A percentile compares a stretch with the other conserved stretches of the same genome.
These are phyloP conservation scores for Agrochola circellaris DNA, from an alignment of 2,888 invertebrate species.

Conservation along the genomic window DNA sequence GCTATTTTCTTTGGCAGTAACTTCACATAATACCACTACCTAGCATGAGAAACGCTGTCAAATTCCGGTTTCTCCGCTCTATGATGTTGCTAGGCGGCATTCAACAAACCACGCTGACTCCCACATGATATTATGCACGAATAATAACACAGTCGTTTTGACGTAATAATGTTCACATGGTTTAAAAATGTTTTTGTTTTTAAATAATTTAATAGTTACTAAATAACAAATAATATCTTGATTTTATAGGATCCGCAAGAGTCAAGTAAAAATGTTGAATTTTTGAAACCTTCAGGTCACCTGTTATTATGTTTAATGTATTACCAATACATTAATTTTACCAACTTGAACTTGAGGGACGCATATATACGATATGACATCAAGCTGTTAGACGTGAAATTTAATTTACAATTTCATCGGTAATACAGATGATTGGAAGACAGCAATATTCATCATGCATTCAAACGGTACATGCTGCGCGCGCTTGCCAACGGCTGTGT, in stretches of 20 bases:
- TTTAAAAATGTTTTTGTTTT: constrained; percentile 13
- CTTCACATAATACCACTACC: constrained; percentile 73
- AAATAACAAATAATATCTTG: not conserved
- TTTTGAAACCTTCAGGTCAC: constrained; percentile 26
- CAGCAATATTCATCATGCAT: constrained; percentile 38
- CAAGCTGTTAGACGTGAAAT: not conserved
- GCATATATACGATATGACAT: constrained; percentile 14
- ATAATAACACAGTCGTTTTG: constrained; percentile 76
- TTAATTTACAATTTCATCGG: constrained; percentile 12
- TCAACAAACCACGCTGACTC: constrained; percentile 71
- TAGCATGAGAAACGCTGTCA: constrained; percentile 74
- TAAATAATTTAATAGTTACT: not conserved
- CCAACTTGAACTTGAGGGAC: constrained; percentile 14
- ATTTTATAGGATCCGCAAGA: not conserved
- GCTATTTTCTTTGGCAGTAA: constrained; percentile 72
- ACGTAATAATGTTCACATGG: constrained; percentile 69
- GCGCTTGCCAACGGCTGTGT: constrained; percentile 40
- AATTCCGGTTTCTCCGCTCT: constrained; percentile 85
- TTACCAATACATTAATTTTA: constrained; percentile 65
- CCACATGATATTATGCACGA: constrained; percentile 70
- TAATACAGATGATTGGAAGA: constrained; percentile 22
- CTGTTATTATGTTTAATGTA: constrained; percentile 69
- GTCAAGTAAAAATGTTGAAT: constrained; percentile 6
- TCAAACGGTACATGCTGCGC: constrained; percentile 46
- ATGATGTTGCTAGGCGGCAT: constrained; percentile 81